phyloP scores from a whole-genome alignment of 1,140 invertebrate species.

The Belonocnema kinseyi region DNA sequence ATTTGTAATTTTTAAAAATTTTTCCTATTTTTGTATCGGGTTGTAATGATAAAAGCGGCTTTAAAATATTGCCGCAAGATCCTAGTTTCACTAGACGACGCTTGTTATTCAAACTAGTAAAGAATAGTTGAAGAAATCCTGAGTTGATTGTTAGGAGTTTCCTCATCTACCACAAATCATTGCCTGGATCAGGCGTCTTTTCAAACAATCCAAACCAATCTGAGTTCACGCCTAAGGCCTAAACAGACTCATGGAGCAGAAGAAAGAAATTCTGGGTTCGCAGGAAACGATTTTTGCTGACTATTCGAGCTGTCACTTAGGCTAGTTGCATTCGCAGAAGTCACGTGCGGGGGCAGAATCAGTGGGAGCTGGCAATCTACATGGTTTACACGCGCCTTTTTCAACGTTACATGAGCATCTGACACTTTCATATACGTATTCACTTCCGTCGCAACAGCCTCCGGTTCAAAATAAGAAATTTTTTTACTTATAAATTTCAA shows the following conservation, averaged over 20 bases:
- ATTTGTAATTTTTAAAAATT: too few species aligned
- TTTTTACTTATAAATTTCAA: too few species aligned
- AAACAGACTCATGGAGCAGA: background rate
- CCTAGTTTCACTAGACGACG: background rate
- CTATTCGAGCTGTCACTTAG: conserved; percentile 6
- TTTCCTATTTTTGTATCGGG: too few species aligned
- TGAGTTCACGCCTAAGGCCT: background rate
- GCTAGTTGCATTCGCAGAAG: conserved; percentile 5
- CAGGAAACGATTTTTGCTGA: background rate
- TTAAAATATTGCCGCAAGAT: too few species aligned
- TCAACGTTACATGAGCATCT: conserved; percentile 2
- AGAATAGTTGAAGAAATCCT: conserved; percentile 30
- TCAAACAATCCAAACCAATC: too few species aligned
- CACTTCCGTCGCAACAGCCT: background rate
- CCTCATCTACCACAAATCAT: conserved; percentile 19
- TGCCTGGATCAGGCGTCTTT: background rate
- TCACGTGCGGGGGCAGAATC: background rate
- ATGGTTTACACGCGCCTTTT: conserved; percentile 2
- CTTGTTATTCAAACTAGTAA: conserved; percentile 11
- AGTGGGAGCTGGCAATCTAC: background rate
- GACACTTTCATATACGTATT: background rate
- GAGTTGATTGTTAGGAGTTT: conserved; percentile 16
- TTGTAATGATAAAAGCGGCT: too few species aligned
- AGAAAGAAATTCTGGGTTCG: background rate
- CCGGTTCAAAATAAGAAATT: too few species aligned